Base-by-base conservation (phyloP, 2,797 vertebrate species). In the Etheostoma nigrum region DNA sequence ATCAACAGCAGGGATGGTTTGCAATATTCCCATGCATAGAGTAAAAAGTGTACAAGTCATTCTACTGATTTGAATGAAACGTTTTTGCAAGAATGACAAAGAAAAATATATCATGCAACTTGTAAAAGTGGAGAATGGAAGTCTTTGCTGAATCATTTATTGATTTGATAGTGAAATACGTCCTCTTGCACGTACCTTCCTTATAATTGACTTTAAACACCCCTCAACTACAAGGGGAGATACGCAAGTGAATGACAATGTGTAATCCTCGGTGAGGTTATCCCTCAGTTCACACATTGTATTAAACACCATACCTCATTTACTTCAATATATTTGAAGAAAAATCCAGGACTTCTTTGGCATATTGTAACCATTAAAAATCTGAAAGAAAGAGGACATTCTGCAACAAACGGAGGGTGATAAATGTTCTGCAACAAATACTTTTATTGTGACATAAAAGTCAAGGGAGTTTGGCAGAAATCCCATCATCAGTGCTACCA, bases 161-260 rank as follows among this genome's bases (percentile, higher is more conserved):
- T 86, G 89, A 90, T 91, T 89, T 85, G 62, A 87, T 72, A 85
- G 66, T 80, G 77, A 91, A 89, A 88, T 90, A 87, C 79, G 86
- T 85, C 78, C 72, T 79, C 62, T 52, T 68, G 53, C 30, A 63
- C 76, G 68, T 59, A 49, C 76, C 68, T 66, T 75, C 54, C 66
- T 77, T 53, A 82, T 88, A 88, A 85, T 75, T 88, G 83, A 77
- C 54, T 83, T 84, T 80, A 86, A 79, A 84, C 48, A 65, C 25
- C 68, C 66, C 67, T 83, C 57, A 67, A 72, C 74, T 88, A 86
- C 85, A 78, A 84, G 86, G 81, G 88, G 87, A 92, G 78, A 74
- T 44, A 74, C 63, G 13, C 80, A 83, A 66, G 70, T 48, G 59
- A 84, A 84, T 85, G 79, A 81, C 66, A 85, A 81, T 81, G 65